Conservation (phyloP, 2,113 vertebrate species). For the Murina feae region DNA sequence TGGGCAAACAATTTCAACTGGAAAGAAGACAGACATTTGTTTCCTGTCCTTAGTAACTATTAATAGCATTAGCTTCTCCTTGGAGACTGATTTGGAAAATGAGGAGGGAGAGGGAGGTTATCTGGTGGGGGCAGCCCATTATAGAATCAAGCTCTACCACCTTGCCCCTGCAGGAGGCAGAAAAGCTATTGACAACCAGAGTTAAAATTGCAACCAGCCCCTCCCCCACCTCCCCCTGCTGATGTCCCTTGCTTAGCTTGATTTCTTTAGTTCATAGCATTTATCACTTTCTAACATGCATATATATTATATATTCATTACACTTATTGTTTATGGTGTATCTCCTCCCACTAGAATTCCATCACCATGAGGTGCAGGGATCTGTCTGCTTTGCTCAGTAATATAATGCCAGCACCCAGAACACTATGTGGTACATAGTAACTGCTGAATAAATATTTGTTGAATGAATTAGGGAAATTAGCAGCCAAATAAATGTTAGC, state of each 20-base stretch:
- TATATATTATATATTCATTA: neutral
- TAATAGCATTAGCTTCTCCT: conserved; percentile 45
- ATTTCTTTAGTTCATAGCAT: neutral
- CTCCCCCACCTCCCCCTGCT: neutral
- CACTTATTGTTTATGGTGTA: neutral
- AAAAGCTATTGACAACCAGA: neutral
- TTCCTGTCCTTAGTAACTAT: conserved; percentile 31
- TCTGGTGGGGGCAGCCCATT: neutral
- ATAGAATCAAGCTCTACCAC: neutral
- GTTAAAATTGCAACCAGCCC: neutral
- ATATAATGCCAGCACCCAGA: neutral
- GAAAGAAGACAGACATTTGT: conserved; percentile 41
- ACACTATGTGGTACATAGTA: neutral
- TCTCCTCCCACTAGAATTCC: neutral
- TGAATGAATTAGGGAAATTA: neutral
- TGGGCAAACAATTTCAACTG: conserved; percentile 42
- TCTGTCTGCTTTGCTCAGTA: neutral
- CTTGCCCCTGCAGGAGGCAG: neutral
- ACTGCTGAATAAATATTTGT: neutral
- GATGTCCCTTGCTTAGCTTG: neutral
- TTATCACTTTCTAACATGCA: neutral
- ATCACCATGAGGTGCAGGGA: neutral
- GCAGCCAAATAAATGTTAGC: neutral
- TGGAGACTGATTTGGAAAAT: conserved; percentile 24
- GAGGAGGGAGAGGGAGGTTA: neutral